Evolutionary conservation across 2,888 invertebrate genomes (phyloP).

Genomic region (Euplagia quadripunctaria): DNA sequence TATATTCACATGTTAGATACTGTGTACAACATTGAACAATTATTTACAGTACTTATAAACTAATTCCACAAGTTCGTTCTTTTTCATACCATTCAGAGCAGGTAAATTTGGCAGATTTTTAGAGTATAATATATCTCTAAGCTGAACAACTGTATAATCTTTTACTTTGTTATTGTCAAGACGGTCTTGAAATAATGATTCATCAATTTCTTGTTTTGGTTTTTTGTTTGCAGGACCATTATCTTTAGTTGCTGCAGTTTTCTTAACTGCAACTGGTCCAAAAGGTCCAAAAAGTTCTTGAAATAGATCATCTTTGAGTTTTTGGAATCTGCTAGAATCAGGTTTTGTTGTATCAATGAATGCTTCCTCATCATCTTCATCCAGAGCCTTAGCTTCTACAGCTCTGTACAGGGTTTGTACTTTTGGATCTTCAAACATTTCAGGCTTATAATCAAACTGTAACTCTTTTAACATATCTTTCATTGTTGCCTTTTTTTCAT

Average conservation of each 20-base stretch:
- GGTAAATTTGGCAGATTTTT: constrained; percentile 64
- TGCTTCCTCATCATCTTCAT: constrained; percentile 86
- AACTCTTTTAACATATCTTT: constrained; percentile 88
- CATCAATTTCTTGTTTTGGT: constrained; percentile 62
- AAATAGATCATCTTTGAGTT: constrained; percentile 75
- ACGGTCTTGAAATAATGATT: constrained; percentile 62
- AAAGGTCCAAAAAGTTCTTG: constrained; percentile 81
- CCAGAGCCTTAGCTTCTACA: constrained; percentile 90
- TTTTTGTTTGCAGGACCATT: constrained; percentile 57
- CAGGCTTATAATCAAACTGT: constrained; percentile 87
- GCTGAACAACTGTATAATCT: constrained; percentile 70
- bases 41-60: constrained; percentile 68
- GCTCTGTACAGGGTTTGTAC: constrained; percentile 89
- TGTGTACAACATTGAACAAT: constrained; percentile 5
- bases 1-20: not conserved
- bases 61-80: constrained; percentile 73
- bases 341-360: constrained; percentile 86
- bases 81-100: constrained; percentile 72
- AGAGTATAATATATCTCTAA: constrained; percentile 71
- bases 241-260: constrained; percentile 49
- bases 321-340: constrained; percentile 60
- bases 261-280: constrained; percentile 64
- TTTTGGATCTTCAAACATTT: constrained; percentile 90
- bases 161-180: constrained; percentile 62
- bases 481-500: constrained; percentile 83